Percentiles rank a stretch among this genome's conserved stretches.
These are phyloP conservation scores for Alloplasta piceator DNA, from an alignment of 2,888 invertebrate genomes.

Conservation along the genomic window DNA sequence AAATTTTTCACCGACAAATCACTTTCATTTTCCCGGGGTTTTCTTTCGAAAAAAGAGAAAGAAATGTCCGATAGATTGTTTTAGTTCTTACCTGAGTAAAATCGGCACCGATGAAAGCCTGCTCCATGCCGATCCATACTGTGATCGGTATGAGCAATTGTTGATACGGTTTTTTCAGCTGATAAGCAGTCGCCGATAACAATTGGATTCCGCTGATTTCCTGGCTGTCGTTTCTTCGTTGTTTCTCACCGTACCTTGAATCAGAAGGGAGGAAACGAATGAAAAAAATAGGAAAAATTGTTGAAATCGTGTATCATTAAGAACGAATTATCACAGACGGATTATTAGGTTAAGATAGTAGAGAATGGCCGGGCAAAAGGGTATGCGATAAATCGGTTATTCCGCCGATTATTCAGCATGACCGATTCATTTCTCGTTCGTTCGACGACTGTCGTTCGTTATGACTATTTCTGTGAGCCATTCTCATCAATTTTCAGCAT, in stretches of 20 bases:
- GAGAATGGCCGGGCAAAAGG: neutral
- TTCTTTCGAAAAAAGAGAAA: too few species aligned
- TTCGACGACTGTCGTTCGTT: neutral
- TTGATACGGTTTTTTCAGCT: slow-evolving; percentile 95
- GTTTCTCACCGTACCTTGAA: slow-evolving; percentile 93
- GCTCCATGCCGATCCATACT: slow-evolving; percentile 98
- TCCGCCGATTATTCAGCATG: slow-evolving; percentile 26
- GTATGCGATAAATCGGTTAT: neutral
- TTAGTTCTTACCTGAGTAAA: slow-evolving; percentile 89
- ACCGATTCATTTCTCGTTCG: too few species aligned
- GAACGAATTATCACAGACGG: slow-evolving; percentile 4
- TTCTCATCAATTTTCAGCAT: neutral
- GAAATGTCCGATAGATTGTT: too few species aligned
- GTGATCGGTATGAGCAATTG: slow-evolving; percentile 97
- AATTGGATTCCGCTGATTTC: slow-evolving; percentile 92
- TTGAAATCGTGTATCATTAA: neutral
- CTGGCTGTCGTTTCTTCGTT: slow-evolving; percentile 89
- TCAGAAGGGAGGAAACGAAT: slow-evolving; percentile 43
- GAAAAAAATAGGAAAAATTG: slow-evolving; percentile 9
- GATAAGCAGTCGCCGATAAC: slow-evolving; percentile 94
- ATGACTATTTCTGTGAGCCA: neutral
- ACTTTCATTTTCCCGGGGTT: too few species aligned
- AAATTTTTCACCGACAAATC: too few species aligned
- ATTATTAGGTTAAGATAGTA: neutral
- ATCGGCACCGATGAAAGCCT: slow-evolving; percentile 97